A percentile compares a stretch with the other conserved stretches of the same genome.
Evolutionary conservation across 2,888 invertebrate genomes (phyloP).

Genomic region (Diploptera punctata): DNA sequence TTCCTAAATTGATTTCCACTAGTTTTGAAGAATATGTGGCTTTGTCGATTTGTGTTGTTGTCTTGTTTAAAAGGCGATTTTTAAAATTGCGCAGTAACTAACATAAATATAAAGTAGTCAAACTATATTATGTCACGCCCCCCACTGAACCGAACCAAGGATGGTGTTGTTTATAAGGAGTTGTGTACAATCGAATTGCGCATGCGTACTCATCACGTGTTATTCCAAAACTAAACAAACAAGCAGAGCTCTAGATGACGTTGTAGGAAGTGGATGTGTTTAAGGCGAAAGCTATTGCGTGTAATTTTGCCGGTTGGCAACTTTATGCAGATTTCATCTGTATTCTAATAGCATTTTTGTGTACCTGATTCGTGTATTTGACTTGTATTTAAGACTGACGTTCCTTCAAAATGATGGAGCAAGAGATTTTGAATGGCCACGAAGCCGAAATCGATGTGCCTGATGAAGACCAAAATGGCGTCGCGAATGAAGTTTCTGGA

Average conservation of each 20-base stretch:
- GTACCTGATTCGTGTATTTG: slow-evolving; percentile 19
- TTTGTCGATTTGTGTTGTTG: too few species aligned
- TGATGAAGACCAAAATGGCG: slow-evolving; percentile 43
- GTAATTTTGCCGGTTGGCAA: slow-evolving; percentile 21
- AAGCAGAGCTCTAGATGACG: slow-evolving; percentile 14
- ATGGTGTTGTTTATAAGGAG: slow-evolving; percentile 32
- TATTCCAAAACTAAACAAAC: slow-evolving; percentile 5
- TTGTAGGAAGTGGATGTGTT: slow-evolving; percentile 2
- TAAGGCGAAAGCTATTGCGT: background rate
- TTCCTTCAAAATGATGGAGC: slow-evolving; percentile 42
- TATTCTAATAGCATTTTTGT: slow-evolving; percentile 12
- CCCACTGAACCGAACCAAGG: background rate
- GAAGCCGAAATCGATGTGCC: slow-evolving; percentile 41
- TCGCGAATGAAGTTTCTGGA: slow-evolving; percentile 40
- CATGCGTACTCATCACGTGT: slow-evolving; percentile 36
- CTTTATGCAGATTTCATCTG: slow-evolving; percentile 1
- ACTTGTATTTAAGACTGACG: slow-evolving; percentile 22
- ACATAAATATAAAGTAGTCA: too few species aligned
- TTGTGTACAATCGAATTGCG: slow-evolving; percentile 3
- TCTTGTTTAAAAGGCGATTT: too few species aligned
- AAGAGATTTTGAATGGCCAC: slow-evolving; percentile 42
- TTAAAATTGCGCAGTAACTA: too few species aligned
- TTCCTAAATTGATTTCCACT: too few species aligned
- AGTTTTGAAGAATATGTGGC: too few species aligned
- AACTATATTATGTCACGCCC: background rate